Evolutionary conservation across 1,140 invertebrate species (phyloP), one percentile per base, ranked within the genome.

Genomic region (Sarcophaga bullata): DNA sequence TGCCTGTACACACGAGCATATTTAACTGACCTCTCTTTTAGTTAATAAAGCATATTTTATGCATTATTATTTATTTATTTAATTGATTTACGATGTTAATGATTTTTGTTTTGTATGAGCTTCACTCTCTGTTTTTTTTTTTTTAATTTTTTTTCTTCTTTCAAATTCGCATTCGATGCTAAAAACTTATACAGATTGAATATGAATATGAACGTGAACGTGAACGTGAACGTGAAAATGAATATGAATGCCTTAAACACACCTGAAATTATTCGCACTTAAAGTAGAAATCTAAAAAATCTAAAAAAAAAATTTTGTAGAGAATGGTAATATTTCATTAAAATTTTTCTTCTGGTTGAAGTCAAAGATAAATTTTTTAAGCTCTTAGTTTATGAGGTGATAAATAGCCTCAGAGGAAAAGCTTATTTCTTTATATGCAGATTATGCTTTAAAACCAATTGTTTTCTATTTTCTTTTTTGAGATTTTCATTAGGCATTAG

Each of bases 381-480:
- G 50, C 75, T 78, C 48, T 78, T 78, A 78, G 75, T 78, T 78
- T 78, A 78, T 78, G 50, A 78, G 49, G 75, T 78, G 75, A 78
- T 78, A 78, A 78, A 78, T 78, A 50, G 75, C 75, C 75, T 78
- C 50, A 8, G 48, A 78, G 75, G 75, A 52, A n/a, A 72, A 50
- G 62, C n/a, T 68, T 25, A 19, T 68, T 25, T 68, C 19, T 9
- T 68, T 37, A 37, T 37, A 37, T 37, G 25, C 25, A 37, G 25
- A 37, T 37, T 2, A 37, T 37, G 25, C 25, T 37, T 37, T 37
- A 37, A 37, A 37, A 37, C 1, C 25, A 37, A 37, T 37, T 68
- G 8, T 68, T 25, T 9, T 68, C 9, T 19, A 68, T 17, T n/a
- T 68, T 68, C 9, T 19, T n/a, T 68, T 68, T 68, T 68, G 17